These are phyloP conservation scores for Pteromalus puparum DNA, from an alignment of 1,140 invertebrate species.

Conservation along the genomic window DNA sequence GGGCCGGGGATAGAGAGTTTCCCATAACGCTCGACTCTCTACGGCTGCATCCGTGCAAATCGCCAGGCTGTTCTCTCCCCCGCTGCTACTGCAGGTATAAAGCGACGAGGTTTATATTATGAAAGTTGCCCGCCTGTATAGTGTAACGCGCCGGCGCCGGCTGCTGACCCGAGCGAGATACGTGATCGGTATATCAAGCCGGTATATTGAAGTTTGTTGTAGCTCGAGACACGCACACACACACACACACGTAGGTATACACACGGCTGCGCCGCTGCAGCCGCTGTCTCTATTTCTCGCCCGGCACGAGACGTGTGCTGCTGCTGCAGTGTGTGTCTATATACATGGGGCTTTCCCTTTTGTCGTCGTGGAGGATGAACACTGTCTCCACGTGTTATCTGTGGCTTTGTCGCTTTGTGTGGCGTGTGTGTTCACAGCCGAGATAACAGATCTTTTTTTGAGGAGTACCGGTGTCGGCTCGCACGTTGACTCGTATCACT, in stretches of 20 bases:
- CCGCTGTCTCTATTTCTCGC: not conserved
- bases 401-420: too few relatives aligned
- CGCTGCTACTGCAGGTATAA: not conserved
- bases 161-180: slow-evolving; percentile 53
- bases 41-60: not conserved
- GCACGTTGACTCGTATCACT: not conserved
- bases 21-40: not conserved
- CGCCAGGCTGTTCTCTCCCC: not conserved
- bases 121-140: slow-evolving; percentile 1
- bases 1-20: too few relatives aligned
- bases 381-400: not conserved
- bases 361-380: not conserved
- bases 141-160: not conserved
- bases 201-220: slow-evolving; percentile 48
- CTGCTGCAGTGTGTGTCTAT: too few relatives aligned
- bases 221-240: not conserved
- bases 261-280: not conserved
- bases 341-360: not conserved
- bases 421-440: too few relatives aligned
- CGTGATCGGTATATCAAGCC: slow-evolving; percentile 62
- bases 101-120: slow-evolving; percentile 37
- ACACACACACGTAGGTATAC: too few relatives aligned
- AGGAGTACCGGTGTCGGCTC: not conserved
- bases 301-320: too few relatives aligned
- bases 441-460: too few relatives aligned